These are phyloP conservation scores for Copidosoma aretas DNA, from an alignment of 2,888 invertebrate genomes.

Conservation along the genomic window DNA sequence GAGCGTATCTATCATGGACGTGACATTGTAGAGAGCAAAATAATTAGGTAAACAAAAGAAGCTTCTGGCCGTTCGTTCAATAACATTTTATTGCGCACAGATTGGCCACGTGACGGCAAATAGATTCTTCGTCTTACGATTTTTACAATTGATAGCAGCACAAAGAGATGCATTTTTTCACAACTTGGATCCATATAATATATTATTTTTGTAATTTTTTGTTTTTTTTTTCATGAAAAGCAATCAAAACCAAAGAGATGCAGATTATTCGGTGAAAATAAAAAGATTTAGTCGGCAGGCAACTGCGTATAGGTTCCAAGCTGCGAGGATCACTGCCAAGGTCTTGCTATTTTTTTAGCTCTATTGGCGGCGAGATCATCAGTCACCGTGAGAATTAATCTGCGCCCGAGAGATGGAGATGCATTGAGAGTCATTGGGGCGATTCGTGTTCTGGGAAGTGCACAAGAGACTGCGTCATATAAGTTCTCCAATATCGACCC, in stretches of 20 bases:
- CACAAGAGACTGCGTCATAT: not conserved
- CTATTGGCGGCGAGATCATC: not conserved
- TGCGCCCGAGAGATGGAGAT: slow-evolving; percentile 8
- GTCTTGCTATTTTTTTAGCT: slow-evolving; percentile 6
- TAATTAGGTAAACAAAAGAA: not conserved
- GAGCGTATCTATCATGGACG: no score
- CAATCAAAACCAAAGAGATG: not conserved
- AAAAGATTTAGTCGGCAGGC: not conserved
- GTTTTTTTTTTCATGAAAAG: not conserved
- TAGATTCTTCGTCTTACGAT: no score
- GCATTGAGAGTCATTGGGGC: not conserved
- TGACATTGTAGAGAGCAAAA: not conserved
- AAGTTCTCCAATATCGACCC: not conserved
- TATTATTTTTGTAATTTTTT: not conserved
- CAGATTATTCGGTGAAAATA: not conserved
- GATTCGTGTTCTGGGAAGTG: slow-evolving; percentile 20
- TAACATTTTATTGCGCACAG: not conserved
- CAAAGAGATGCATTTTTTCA: no score
- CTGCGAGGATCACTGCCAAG: slow-evolving; percentile 33
- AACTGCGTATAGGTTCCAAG: not conserved
- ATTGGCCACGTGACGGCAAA: no score
- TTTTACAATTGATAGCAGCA: no score
- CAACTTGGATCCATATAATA: no score
- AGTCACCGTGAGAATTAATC: not conserved
- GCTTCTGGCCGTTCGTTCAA: not conserved